Evolutionary conservation across 2,888 invertebrate species (phyloP).

Genomic region (Apocheima hispidaria): DNA sequence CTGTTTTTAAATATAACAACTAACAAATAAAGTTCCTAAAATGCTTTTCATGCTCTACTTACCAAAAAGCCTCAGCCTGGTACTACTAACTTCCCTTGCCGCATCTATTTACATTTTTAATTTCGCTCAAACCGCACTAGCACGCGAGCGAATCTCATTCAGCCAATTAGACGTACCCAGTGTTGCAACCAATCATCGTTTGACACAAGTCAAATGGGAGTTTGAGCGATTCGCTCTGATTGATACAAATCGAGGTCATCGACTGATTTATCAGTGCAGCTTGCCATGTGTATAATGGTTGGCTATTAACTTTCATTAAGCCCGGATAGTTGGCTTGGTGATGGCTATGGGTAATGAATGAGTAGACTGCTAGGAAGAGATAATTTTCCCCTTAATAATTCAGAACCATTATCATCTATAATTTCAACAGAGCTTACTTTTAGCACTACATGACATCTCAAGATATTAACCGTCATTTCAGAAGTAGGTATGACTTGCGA

Average conservation of each 20-base stretch:
- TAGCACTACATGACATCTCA: neutral
- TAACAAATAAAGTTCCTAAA: no score
- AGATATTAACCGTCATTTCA: neutral
- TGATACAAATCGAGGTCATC: conserved; percentile 81
- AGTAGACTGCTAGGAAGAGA: neutral
- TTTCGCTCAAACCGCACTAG: conserved; percentile 61
- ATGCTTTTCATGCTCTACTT: neutral
- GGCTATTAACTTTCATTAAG: conserved; percentile 66
- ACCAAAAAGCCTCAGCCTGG: neutral
- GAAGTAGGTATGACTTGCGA: neutral
- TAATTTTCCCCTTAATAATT: neutral
- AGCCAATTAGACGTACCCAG: conserved; percentile 78
- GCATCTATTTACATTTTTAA: conserved; percentile 51
- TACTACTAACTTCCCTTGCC: conserved; percentile 4
- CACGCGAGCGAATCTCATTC: conserved; percentile 77
- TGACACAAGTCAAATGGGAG: conserved; percentile 82
- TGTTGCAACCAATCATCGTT: conserved; percentile 84
- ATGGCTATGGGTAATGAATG: conserved; percentile 20
- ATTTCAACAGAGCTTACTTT: neutral
- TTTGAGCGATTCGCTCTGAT: conserved; percentile 78
- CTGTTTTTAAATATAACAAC: no score
- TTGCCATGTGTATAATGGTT: conserved; percentile 53
- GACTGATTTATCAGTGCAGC: conserved; percentile 76
- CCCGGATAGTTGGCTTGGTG: conserved; percentile 23
- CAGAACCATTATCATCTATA: neutral